Base-by-base conservation (phyloP, 2,113 vertebrate species). In the Cygnus buccinator region DNA sequence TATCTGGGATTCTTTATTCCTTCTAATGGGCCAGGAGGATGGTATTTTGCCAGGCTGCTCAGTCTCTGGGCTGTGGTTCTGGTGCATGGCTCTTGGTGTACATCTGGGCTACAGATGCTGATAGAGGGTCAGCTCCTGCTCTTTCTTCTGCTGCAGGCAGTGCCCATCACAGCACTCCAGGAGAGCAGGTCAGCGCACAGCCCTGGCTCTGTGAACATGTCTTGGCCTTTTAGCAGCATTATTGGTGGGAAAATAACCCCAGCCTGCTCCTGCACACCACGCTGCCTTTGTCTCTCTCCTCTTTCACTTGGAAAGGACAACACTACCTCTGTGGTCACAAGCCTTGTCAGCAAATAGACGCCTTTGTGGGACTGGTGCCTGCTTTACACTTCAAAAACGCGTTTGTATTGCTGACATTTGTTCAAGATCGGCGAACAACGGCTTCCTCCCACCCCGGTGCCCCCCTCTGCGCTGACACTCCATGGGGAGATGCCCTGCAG, bases 341-440 rank as follows among this genome's bases (percentile, higher is more conserved):
- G 75, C 55, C 76, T 65, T 95, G 94, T 82, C 57, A 87, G 95
- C 92, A 96, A 97, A 97, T 81, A 96, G 58, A 77, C 33, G 89
- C 65, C 79, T 94, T 91, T 95, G 79, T 95, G 82, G 80, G 63
- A 76, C 48, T 33, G 74, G 58, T 31, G 74, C 48, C 89, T 93
- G 39, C 52, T 90, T 86, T 76, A 54, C 86, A 78, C 80, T 96
- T 86, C 50, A 71, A 37, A 96, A 93, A 67, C 2, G 0, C 23
- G n/a, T 67, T 93, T 96, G 54, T 73, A 13, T 87, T 91, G 84
- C 90, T 95, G 88, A 77, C 39, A 35, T 91, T 91, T 84, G 76
- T 82, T 95, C 33, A 75, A 84, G 61, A 73, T 81, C 46, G 8
- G 79, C 57, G 85, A 92, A 89, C n/a, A 89, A 11, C 57, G 71